Evolutionary conservation across 2,797 vertebrate genomes (phyloP).

Genomic region (Lindbergichthys nudifrons): DNA sequence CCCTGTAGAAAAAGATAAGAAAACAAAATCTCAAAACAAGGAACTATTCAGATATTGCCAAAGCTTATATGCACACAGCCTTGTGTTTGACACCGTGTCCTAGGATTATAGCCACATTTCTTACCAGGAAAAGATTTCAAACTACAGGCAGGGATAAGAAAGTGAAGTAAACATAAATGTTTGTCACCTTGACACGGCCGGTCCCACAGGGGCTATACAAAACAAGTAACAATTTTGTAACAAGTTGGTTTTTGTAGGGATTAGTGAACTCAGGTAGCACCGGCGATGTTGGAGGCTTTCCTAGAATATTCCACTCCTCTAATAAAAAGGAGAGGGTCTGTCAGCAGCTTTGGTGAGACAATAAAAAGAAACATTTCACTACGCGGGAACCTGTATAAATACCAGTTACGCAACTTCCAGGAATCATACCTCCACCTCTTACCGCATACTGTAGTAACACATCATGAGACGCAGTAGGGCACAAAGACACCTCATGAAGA

Average conservation of each 20-base stretch:
- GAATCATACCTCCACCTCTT: conserved; percentile 54
- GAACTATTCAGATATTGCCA: conserved; percentile 36
- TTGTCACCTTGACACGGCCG: neutral
- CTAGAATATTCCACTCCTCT: conserved; percentile 17
- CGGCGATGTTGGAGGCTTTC: conserved; percentile 17
- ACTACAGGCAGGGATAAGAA: neutral
- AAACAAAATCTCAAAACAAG: conserved; percentile 59
- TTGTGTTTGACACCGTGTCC: conserved; percentile 16
- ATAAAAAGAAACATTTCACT: neutral
- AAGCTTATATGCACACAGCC: conserved; percentile 36
- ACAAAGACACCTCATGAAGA: conserved; percentile 23
- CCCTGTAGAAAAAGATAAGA: conserved; percentile 66
- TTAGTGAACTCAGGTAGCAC: conserved; percentile 8
- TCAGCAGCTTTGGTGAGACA: neutral
- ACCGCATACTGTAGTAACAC: conserved; percentile 9
- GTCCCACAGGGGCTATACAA: neutral
- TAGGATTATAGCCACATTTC: conserved; percentile 34
- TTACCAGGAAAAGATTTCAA: conserved; percentile 28
- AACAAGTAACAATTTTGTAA: neutral
- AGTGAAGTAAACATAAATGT: neutral
- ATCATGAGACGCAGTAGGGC: conserved; percentile 33
- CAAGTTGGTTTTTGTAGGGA: conserved; percentile 11
- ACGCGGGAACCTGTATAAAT: conserved; percentile 23
- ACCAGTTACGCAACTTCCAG: conserved; percentile 64
- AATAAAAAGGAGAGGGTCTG: neutral